phyloP scores from a whole-genome alignment of 35 echinoderm and acorn worm species.

The Lytechinus variegatus region DNA sequence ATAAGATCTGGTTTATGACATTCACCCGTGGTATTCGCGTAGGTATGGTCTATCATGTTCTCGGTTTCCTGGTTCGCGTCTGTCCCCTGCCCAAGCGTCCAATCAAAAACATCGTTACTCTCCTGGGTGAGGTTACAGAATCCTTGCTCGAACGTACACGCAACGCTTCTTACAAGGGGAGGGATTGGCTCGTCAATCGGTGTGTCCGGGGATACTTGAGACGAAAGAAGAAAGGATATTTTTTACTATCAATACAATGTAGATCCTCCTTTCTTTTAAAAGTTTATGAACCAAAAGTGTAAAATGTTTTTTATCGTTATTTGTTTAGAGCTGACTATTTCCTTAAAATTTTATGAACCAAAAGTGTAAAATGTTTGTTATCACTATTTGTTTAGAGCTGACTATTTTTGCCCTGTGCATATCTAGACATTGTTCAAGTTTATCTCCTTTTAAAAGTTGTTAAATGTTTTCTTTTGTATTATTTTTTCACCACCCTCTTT shows the following conservation, averaged over 20 bases:
- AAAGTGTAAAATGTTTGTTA: no score
- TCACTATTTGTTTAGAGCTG: no score
- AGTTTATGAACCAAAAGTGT: no score
- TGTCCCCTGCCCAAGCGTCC: neutral
- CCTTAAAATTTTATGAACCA: no score
- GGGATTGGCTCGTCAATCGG: conserved; percentile 23
- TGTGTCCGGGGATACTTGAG: neutral
- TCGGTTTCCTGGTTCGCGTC: neutral
- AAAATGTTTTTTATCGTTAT: no score
- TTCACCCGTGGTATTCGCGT: conserved; percentile 12
- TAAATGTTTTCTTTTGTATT: no score
- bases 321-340: no score
- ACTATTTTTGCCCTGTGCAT: no score
- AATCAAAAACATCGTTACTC: conserved; percentile 43
- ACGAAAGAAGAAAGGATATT: neutral
- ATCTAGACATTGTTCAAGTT: no score
- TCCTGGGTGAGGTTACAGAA: conserved; percentile 36
- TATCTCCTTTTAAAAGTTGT: no score
- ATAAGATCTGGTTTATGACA: neutral
- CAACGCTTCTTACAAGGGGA: neutral
- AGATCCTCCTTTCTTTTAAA: neutral
- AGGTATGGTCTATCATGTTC: conserved; percentile 29
- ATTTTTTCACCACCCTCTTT: no score
- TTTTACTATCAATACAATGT: neutral
- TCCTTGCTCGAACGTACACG: conserved; percentile 19